phyloP scores from a whole-genome alignment of 1,140 invertebrate species.

The Diorhabda sublineata region DNA sequence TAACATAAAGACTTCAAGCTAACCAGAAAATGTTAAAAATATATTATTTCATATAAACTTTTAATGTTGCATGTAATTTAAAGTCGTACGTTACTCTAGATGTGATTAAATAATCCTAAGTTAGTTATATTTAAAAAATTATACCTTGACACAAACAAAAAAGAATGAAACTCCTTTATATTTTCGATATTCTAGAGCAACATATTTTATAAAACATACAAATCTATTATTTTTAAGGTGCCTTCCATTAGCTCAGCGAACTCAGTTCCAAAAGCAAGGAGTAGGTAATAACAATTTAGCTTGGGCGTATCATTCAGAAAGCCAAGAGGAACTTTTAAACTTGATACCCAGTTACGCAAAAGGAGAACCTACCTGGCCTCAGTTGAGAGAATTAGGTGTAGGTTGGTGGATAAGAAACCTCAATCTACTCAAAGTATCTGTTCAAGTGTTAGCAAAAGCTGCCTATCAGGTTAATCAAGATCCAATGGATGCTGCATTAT shows the following conservation, averaged over 20 bases:
- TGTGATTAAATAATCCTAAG: no score
- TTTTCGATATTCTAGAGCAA: no score
- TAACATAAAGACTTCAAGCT: no score
- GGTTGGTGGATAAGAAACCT: conserved; percentile 96
- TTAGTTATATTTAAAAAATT: no score
- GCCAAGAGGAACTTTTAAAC: conserved; percentile 90
- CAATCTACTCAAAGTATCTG: conserved; percentile 72
- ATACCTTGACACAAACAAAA: no score
- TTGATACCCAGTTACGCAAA: conserved; percentile 86
- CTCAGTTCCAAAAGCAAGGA: conserved; percentile 82
- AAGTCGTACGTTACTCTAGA: no score
- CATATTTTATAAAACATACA: conserved; percentile 28
- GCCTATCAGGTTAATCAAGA: conserved; percentile 87
- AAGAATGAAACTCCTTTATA: no score
- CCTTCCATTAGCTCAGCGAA: conserved; percentile 82
- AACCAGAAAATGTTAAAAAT: no score
- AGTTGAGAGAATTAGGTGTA: conserved; percentile 85
- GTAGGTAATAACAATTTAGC: conserved; percentile 90
- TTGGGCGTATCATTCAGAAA: conserved; percentile 99
- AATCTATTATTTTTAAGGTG: conserved; percentile 53
- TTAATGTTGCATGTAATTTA: no score
- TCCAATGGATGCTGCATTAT: conserved; percentile 95
- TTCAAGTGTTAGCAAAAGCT: conserved; percentile 93
- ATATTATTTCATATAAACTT: no score
- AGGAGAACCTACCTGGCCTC: conserved; percentile 83